Base-by-base conservation (phyloP, 2,888 invertebrate genomes). In the Plebejus anna region DNA sequence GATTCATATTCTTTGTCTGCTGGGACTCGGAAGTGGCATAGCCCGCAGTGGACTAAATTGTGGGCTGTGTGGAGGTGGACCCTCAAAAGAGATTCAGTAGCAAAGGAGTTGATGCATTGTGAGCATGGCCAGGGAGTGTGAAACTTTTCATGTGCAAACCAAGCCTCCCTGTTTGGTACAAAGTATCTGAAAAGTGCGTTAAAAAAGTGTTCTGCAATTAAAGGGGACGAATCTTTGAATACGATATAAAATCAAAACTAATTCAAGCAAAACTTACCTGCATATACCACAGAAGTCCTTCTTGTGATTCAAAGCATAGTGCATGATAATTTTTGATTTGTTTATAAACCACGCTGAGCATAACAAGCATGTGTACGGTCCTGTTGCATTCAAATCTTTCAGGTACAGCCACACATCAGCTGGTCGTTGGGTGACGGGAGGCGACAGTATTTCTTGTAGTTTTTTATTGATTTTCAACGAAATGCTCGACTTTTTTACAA, bases 231-330 rank as follows among this genome's bases (percentile, higher is more conserved):
- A 71, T 38, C 1, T 71, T 51, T 22, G 11, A 22, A 11, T 9
- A 51, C n/a, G 16, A 6, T 28, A 32, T 0, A 16, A 32, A 32
- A 59, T 22, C 13, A 72, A n/a, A 22, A 22, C 59, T 2, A 22
- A n/a, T 59, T 2, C 22, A 38, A n/a, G 32, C 75, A 6, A 51
- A 75, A 36, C 85, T 83, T 80, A 92, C 94, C 93, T 89, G 84
- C 94, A 94, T 78, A 94, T 94, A 9, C 94, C 94, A 84, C 94
- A 94, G 80, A 89, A 94, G 79, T 93, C 93, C 81, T 94, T 94
- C 78, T 90, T 91, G 77, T 94, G 94, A 80, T 94, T 92, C n/a
- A 94, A 81, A n/a, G 93, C 85, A 81, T 94, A 94, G 78, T 94
- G 94, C 59, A 94, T 82, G 7, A 94, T 86, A 76, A 94, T 86